Conservation (phyloP, 2,888 invertebrate species). For the Arrhopalites spinosus region DNA sequence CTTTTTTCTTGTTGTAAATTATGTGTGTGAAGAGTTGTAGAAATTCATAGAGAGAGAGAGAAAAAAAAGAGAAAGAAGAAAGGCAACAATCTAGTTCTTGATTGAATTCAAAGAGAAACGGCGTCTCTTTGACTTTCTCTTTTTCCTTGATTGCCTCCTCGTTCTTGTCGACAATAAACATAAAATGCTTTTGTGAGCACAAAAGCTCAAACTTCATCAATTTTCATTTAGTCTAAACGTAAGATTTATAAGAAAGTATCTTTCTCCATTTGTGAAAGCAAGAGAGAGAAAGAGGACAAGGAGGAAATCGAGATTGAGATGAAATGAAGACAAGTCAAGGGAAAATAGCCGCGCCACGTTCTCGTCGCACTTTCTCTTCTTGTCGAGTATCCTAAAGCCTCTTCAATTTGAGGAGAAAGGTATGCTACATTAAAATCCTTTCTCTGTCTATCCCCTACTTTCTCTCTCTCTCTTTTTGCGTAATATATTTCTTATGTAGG, state of each 20-base stretch:
- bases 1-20: too few species aligned
- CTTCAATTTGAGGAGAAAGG: too few species aligned
- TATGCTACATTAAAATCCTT: not conserved
- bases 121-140: not conserved
- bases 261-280: too few species aligned
- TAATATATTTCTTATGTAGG: too few species aligned
- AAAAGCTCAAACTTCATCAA: conserved; percentile 23
- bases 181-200: conserved; percentile 13
- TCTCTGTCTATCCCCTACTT: not conserved
- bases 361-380: too few species aligned
- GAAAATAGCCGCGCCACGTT: too few species aligned
- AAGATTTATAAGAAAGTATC: not conserved
- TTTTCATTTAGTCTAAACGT: conserved; percentile 9
- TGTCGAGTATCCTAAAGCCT: too few species aligned
- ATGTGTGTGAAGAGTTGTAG: not conserved
- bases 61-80: not conserved
- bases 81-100: not conserved
- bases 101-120: not conserved
- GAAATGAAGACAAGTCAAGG: not conserved
- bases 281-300: not conserved
- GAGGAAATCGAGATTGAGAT: not conserved
- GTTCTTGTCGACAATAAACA: not conserved
- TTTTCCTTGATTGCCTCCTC: not conserved
- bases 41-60: not conserved
- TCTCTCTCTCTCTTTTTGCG: too few species aligned